phyloP scores from a whole-genome alignment of 2,113 vertebrate genomes.

The Poicephalus gulielmi region DNA sequence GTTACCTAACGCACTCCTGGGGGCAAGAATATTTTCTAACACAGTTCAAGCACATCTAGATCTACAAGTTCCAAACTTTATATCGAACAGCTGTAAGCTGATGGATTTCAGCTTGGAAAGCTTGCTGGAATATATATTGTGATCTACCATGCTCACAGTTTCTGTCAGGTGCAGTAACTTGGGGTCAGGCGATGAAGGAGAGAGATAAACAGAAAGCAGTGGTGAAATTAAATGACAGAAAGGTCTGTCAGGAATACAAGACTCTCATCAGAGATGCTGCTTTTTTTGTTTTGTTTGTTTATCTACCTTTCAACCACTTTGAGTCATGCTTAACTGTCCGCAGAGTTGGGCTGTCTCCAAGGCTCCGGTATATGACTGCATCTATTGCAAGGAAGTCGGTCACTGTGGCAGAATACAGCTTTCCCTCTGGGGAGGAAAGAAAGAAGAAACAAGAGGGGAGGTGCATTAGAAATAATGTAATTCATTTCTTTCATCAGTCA shows the following conservation, averaged over 20 bases:
- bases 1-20: background rate
- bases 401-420: slow-evolving; percentile 97
- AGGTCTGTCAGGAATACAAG: slow-evolving; percentile 12
- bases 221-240: slow-evolving; percentile 41
- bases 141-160: background rate
- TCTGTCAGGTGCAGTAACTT: slow-evolving; percentile 33
- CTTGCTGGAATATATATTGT: background rate
- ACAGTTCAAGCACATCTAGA: background rate
- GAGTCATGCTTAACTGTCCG: slow-evolving; percentile 99
- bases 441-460: background rate
- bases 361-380: slow-evolving; percentile 97
- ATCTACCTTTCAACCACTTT: slow-evolving; percentile 98
- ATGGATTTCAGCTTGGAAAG: slow-evolving; percentile 14
- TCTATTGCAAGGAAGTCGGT: slow-evolving; percentile 99
- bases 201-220: slow-evolving; percentile 30
- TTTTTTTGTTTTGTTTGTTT: background rate
- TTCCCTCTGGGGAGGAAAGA: slow-evolving; percentile 83
- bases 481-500: slow-evolving; percentile 12
- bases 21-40: background rate
- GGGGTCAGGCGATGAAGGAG: background rate
- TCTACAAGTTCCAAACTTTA: background rate
- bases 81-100: background rate
- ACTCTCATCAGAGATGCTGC: background rate
- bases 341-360: slow-evolving; percentile 96
- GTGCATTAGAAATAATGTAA: slow-evolving; percentile 32